A percentile compares a stretch with the other conserved stretches of the same genome.
Conservation (phyloP, 2,113 vertebrate species). For the Genyomyrus donnyi region DNA sequence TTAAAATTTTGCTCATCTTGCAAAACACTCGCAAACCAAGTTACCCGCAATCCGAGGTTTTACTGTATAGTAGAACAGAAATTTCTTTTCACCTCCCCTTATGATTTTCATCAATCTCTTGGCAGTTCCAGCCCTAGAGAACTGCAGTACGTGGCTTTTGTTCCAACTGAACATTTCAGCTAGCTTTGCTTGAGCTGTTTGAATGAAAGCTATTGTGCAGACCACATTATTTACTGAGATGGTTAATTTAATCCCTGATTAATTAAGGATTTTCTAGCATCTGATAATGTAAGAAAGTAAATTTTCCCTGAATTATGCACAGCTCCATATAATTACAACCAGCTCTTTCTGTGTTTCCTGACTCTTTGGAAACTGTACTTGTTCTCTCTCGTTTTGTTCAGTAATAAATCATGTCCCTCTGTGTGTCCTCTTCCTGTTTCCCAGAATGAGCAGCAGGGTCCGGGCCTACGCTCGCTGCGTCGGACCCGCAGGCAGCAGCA, state of each 20-base stretch:
- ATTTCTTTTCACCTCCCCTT: not conserved
- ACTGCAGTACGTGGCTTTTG: not conserved
- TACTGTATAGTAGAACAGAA: not conserved
- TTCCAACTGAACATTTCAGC: too few relatives aligned
- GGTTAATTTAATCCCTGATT: not conserved
- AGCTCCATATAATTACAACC: not conserved
- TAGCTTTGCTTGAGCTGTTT: not conserved
- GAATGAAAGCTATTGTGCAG: not conserved
- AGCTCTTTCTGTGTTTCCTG: not conserved
- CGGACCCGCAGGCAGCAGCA: conserved; percentile 75
- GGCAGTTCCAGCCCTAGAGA: not conserved
- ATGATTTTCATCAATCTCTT: not conserved
- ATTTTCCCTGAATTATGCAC: not conserved
- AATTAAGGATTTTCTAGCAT: not conserved
- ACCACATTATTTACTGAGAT: not conserved
- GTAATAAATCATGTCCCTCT: not conserved
- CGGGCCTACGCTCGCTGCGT: conserved; percentile 67
- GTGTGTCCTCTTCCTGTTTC: not conserved
- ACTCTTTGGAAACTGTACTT: not conserved
- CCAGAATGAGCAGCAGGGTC: conserved; percentile 64
- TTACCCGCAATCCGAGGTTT: too few relatives aligned
- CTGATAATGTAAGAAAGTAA: not conserved
- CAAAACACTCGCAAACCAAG: too few relatives aligned
- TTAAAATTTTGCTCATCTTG: too few relatives aligned
- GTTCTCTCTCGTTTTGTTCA: not conserved